A percentile compares a stretch with the other conserved stretches of the same genome.
phyloP scores from a whole-genome alignment of 2,797 vertebrate genomes.

The Cuniculus paca region DNA sequence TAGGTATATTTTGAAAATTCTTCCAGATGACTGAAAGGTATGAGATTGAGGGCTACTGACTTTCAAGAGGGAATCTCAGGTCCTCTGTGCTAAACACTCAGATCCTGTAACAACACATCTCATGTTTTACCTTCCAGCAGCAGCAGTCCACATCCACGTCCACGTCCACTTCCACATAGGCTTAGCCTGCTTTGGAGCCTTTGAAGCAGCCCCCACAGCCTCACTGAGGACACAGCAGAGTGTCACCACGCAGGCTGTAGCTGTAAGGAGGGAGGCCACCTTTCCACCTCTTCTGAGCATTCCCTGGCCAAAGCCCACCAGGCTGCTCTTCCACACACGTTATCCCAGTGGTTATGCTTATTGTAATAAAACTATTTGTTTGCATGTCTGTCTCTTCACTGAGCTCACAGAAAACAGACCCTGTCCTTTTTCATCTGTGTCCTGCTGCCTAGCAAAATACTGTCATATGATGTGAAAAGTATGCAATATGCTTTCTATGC shows the following conservation, averaged over 20 bases:
- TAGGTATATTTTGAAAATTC: not conserved
- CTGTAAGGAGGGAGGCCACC: not conserved
- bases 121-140: not conserved
- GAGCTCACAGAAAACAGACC: not conserved
- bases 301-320: not conserved
- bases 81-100: not conserved
- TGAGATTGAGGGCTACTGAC: not conserved
- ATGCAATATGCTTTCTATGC: not conserved
- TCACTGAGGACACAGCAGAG: fast-evolving
- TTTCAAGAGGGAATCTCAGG: not conserved
- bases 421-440: not conserved
- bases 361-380: not conserved
- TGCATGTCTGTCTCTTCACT: not conserved
- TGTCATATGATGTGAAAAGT: not conserved
- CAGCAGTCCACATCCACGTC: too few relatives aligned
- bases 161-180: not conserved
- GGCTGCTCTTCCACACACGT: not conserved
- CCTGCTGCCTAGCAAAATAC: not conserved
- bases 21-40: not conserved
- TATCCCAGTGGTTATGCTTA: not conserved
- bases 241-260: not conserved
- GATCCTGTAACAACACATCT: not conserved
- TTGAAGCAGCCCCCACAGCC: not conserved
- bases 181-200: not conserved
- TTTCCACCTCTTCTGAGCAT: not conserved